Base-by-base conservation (phyloP, 2,888 invertebrate species). In the Parapristionchus giblindavisi region DNA sequence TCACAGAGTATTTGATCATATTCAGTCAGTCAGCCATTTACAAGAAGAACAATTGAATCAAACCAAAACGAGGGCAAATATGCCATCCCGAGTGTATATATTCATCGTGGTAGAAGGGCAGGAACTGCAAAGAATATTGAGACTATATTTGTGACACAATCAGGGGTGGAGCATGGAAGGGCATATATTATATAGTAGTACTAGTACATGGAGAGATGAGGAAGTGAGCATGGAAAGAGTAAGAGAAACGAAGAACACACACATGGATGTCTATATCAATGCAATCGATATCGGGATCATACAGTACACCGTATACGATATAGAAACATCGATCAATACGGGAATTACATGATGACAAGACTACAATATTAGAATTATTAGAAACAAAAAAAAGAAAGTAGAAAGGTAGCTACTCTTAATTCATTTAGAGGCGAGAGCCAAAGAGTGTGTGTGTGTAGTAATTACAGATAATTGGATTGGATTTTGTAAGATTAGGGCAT, bases 391-490 rank as follows among this genome's bases (percentile, higher is more conserved):
- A 24, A 43, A n/a, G 56, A n/a, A 32, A 4, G n/a, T 52, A n/a
- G 52, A 52, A 29, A 29, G n/a, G n/a, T n/a, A n/a, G n/a, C n/a
- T n/a, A n/a, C n/a, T n/a, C n/a, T n/a, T n/a, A n/a, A n/a, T 63
- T 40, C 21, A 14, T 63, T 63, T 63, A 36, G 40, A 40, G 63
- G 63, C 63, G 5, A n/a, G 63, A 63, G 40, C 63, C 63, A 40
- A 58, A 40, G 17, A 32, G 56, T 56, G 29, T 29, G 56, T 3
- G 11, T 56, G 27, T 3, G 56, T 27, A n/a, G 17, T 29, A 29
- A 11, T 56, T 27, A 56, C 56, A 56, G 29, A 56, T 3, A 52
- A n/a, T 52, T 6, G n/a, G n/a, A n/a, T n/a, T n/a, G n/a, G n/a
- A n/a, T n/a, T n/a, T n/a, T n/a, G n/a, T n/a, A n/a, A n/a, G n/a